A percentile compares a stretch with the other conserved stretches of the same genome.
Conservation (phyloP, 2,797 vertebrate species). For the Pyrocephalus nanus region DNA sequence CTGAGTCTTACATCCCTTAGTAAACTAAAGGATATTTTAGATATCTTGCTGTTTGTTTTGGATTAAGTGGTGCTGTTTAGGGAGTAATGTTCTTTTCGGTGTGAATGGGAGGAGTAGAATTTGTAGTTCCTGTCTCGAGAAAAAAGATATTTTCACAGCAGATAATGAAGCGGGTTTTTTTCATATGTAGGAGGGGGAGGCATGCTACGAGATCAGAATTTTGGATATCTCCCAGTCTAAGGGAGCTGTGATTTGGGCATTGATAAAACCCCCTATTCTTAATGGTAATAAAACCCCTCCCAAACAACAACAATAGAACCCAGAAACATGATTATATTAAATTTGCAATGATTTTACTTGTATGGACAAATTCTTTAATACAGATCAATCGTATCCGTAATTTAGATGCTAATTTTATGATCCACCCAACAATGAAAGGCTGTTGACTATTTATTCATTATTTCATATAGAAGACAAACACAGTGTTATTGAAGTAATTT, state of each 20-base stretch:
- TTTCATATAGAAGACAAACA: background rate
- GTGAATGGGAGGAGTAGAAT: constrained; percentile 43
- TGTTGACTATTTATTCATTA: background rate
- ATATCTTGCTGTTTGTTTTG: constrained; percentile 51
- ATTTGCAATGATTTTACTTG: background rate
- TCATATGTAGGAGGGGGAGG: background rate
- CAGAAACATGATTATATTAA: background rate
- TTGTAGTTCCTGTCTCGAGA: background rate
- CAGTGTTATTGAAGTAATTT: background rate
- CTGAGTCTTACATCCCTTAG: background rate
- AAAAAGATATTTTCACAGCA: constrained; percentile 18
- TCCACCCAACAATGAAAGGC: background rate
- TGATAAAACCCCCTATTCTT: background rate
- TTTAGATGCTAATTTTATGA: constrained; percentile 25
- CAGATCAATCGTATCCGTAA: constrained; percentile 1
- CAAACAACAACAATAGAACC: background rate
- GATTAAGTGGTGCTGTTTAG: constrained; percentile 22
- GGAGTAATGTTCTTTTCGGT: constrained; percentile 28
- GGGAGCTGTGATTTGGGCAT: background rate
- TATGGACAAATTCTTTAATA: background rate
- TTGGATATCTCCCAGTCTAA: constrained; percentile 2
- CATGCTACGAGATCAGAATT: background rate
- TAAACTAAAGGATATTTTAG: constrained; percentile 39
- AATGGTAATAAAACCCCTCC: background rate
- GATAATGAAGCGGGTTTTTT: background rate